phyloP scores from a whole-genome alignment of 2,113 vertebrate genomes.

The Scophthalmus maximus region DNA sequence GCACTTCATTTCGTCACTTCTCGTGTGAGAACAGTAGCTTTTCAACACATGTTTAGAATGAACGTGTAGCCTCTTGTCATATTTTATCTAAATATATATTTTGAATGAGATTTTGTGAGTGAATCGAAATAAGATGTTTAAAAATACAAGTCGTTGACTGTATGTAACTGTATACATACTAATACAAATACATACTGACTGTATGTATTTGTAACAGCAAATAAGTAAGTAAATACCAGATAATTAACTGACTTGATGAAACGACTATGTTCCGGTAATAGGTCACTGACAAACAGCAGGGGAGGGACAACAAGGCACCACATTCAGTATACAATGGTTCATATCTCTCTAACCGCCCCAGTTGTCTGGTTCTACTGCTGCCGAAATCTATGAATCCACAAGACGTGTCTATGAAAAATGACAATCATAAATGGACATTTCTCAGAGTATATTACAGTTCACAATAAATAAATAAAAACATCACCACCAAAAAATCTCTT shows the following conservation, averaged over 20 bases:
- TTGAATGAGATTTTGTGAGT: not conserved
- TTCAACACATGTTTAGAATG: too few species aligned
- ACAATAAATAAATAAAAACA: conserved; percentile 34
- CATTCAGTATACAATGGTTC: conserved; percentile 69
- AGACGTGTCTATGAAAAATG: conserved; percentile 36
- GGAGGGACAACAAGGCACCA: conserved; percentile 78
- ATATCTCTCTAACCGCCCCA: conserved; percentile 28
- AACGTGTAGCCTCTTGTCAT: too few species aligned
- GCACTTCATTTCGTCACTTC: too few species aligned
- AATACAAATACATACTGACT: too few species aligned
- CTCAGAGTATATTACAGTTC: conserved; percentile 29
- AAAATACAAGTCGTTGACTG: too few species aligned
- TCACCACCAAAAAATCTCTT: not conserved
- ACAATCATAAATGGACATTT: conserved; percentile 33
- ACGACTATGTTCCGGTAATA: conserved; percentile 1
- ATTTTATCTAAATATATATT: not conserved
- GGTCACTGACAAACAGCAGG: not conserved
- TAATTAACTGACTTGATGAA: conserved; percentile 1
- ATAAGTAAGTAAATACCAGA: conserved; percentile 18
- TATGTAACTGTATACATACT: too few species aligned
- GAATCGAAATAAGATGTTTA: too few species aligned
- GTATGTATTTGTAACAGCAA: not conserved
- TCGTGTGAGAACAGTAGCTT: too few species aligned
- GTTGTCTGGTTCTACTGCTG: conserved; percentile 4
- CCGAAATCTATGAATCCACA: conserved; percentile 50